Conservation (phyloP, 2,797 vertebrate genomes). For the Micropoecilia bifurca region DNA sequence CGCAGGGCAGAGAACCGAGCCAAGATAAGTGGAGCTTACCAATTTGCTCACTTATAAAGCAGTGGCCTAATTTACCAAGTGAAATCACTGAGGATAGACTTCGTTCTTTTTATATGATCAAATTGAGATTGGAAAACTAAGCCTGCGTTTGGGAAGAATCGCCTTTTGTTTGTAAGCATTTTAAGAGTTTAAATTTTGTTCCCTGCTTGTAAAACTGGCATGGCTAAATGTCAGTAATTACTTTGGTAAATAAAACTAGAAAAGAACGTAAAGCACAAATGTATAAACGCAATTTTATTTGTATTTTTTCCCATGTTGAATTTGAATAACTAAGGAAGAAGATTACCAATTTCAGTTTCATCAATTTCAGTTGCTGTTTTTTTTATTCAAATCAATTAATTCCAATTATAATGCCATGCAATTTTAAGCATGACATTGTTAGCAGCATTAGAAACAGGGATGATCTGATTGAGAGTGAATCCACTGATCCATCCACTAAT, state of each 20-base stretch:
- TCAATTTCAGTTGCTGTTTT: neutral
- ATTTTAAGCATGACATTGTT: neutral
- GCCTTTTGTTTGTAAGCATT: slow-evolving; percentile 14
- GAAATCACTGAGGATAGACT: slow-evolving; percentile 38
- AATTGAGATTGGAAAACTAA: slow-evolving; percentile 14
- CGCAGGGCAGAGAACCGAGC: slow-evolving; percentile 54
- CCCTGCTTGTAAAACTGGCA: neutral
- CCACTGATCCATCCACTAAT: neutral
- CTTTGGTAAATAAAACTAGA: slow-evolving; percentile 11
- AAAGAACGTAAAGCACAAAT: slow-evolving; percentile 6
- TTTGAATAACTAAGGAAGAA: neutral
- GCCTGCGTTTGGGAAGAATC: slow-evolving; percentile 8
- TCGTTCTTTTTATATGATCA: slow-evolving; percentile 24
- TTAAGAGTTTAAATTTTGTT: neutral
- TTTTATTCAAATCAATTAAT: neutral
- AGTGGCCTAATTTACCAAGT: slow-evolving; percentile 60
- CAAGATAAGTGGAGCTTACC: slow-evolving; percentile 68
- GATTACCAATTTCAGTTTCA: neutral
- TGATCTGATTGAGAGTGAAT: neutral
- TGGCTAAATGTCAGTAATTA: slow-evolving; percentile 4
- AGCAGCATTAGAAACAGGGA: neutral
- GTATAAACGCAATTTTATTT: neutral
- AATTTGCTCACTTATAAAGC: slow-evolving; percentile 70
- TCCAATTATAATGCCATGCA: neutral
- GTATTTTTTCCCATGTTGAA: neutral